These are phyloP conservation scores for Balaeniceps rex DNA, from an alignment of 2,113 vertebrate species.

Conservation along the genomic window DNA sequence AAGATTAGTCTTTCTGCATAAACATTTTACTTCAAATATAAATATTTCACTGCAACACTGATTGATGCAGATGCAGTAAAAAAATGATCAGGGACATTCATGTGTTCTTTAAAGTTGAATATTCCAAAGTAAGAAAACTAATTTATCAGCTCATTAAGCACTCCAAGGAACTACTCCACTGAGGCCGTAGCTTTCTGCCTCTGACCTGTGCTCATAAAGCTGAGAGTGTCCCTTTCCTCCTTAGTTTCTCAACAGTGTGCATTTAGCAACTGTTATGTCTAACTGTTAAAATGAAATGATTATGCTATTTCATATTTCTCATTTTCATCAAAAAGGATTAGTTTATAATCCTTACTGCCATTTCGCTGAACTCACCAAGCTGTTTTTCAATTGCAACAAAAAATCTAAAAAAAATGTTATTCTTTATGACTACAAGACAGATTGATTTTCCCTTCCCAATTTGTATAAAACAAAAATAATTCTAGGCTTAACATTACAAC, in stretches of 20 bases:
- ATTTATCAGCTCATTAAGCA: neutral
- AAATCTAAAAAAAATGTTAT: neutral
- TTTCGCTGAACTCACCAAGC: neutral
- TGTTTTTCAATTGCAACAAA: neutral
- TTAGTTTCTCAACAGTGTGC: neutral
- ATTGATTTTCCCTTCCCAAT: neutral
- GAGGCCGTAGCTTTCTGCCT: neutral
- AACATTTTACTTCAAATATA: neutral
- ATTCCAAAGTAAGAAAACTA: neutral
- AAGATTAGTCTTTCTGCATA: neutral
- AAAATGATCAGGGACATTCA: neutral
- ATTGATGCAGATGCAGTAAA: neutral
- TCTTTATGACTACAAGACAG: neutral
- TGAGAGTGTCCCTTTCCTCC: neutral
- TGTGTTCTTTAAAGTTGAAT: neutral
- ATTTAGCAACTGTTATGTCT: neutral
- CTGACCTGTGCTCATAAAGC: neutral
- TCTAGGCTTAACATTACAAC: neutral
- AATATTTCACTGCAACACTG: neutral
- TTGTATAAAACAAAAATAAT: neutral
- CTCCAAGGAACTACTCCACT: neutral
- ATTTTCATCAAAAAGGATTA: constrained; percentile 33
- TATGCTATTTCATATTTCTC: neutral
- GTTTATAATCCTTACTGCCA: neutral
- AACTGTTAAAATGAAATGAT: neutral